These are phyloP conservation scores for Carollia perspicillata DNA, from an alignment of 2,113 vertebrate genomes.

Conservation along the genomic window DNA sequence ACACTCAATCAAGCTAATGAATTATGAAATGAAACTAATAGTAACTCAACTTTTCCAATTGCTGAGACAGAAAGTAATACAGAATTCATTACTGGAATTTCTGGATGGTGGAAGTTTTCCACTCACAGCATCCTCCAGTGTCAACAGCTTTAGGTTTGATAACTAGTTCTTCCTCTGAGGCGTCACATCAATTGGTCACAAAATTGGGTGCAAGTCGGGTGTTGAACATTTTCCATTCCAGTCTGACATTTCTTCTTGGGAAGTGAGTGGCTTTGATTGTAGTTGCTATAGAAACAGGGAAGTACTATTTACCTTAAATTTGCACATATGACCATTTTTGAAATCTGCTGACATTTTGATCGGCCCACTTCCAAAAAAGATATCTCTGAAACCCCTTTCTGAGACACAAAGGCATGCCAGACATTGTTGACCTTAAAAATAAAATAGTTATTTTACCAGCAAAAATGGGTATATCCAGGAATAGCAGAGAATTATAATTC, in stretches of 20 bases:
- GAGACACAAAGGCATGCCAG: neutral
- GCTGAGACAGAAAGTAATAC: neutral
- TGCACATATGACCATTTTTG: neutral
- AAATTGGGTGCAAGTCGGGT: neutral
- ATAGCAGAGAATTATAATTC: neutral
- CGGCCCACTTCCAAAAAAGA: neutral
- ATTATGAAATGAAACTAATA: slow-evolving; percentile 59
- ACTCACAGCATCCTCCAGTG: neutral
- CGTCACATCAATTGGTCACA: neutral
- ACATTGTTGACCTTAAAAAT: neutral
- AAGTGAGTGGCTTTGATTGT: neutral
- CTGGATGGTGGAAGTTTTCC: neutral
- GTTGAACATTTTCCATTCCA: neutral
- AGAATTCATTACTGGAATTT: neutral
- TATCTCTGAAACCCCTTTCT: neutral
- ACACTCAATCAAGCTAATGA: slow-evolving; percentile 62
- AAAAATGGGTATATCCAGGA: neutral
- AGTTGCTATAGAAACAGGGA: neutral
- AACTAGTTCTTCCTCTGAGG: neutral
- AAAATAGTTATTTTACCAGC: neutral
- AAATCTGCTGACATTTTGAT: neutral
- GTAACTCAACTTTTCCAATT: slow-evolving; percentile 35
- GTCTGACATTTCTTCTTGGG: neutral
- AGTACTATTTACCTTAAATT: neutral
- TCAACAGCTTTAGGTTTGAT: neutral